Conservation (phyloP, 2,888 invertebrate species). For the Augochlorella aurata region DNA sequence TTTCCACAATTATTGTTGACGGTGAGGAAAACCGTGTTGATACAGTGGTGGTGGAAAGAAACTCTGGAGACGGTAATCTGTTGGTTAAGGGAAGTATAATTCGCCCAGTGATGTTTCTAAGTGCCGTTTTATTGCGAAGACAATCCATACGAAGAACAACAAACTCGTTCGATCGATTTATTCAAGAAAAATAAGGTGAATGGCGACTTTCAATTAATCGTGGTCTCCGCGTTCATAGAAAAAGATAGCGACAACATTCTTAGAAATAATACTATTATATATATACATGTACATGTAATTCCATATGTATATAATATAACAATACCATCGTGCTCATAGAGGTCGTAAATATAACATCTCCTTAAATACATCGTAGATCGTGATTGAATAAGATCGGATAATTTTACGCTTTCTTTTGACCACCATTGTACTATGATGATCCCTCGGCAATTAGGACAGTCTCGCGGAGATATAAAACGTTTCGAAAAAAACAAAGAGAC, state of each 20-base stretch:
- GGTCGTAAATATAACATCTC: not conserved
- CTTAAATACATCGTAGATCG: not conserved
- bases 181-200: constrained; percentile 1
- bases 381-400: not conserved
- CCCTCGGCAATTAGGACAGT: not conserved
- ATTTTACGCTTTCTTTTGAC: not conserved
- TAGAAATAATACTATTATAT: not conserved
- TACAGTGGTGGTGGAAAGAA: not conserved
- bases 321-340: not conserved
- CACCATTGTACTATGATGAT: not conserved
- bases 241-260: not conserved
- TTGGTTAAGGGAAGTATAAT: not conserved
- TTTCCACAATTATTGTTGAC: too few species aligned
- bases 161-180: not conserved
- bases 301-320: not conserved
- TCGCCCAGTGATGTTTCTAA: not conserved
- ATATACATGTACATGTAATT: not conserved
- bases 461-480: not conserved
- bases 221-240: not conserved
- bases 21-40: not conserved
- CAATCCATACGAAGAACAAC: not conserved
- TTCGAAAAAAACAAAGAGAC: not conserved
- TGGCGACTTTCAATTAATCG: not conserved
- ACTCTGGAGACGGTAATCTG: not conserved
- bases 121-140: not conserved